Evolutionary conservation across 1,140 invertebrate species (phyloP).

Genomic region (Linepithema humile): DNA sequence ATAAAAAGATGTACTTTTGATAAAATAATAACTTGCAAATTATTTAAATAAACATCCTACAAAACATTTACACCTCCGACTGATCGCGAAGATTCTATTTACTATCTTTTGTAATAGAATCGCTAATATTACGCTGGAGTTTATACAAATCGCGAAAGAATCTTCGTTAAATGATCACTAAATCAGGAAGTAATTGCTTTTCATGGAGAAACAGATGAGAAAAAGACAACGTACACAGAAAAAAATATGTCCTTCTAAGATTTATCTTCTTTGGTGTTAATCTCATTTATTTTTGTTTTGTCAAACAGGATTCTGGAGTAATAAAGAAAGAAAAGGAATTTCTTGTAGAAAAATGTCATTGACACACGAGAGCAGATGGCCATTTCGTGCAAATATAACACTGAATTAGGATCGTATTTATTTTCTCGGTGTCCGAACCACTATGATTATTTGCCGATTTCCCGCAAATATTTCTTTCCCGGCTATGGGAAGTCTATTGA

Average conservation of each 20-base stretch:
- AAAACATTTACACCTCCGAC: no score
- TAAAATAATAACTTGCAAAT: neutral
- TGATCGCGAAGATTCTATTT: neutral
- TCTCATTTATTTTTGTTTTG: conserved; percentile 13
- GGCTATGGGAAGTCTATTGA: neutral
- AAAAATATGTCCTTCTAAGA: conserved; percentile 12
- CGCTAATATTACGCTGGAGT: neutral
- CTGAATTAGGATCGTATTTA: neutral
- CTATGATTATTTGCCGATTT: neutral
- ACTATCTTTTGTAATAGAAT: neutral
- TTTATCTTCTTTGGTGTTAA: conserved; percentile 19
- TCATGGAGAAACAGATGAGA: neutral
- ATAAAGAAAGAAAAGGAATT: neutral
- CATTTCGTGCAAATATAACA: neutral
- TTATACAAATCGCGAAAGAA: neutral
- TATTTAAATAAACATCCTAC: neutral
- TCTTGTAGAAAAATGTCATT: neutral
- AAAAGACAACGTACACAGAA: neutral
- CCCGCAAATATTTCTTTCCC: neutral
- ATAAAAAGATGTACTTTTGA: neutral
- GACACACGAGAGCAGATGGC: neutral
- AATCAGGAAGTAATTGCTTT: conserved; percentile 41
- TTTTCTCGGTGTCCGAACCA: neutral
- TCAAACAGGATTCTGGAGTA: neutral
- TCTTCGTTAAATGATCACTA: neutral